Conservation (phyloP, 2,888 invertebrate species). For the Ophion costatus region DNA sequence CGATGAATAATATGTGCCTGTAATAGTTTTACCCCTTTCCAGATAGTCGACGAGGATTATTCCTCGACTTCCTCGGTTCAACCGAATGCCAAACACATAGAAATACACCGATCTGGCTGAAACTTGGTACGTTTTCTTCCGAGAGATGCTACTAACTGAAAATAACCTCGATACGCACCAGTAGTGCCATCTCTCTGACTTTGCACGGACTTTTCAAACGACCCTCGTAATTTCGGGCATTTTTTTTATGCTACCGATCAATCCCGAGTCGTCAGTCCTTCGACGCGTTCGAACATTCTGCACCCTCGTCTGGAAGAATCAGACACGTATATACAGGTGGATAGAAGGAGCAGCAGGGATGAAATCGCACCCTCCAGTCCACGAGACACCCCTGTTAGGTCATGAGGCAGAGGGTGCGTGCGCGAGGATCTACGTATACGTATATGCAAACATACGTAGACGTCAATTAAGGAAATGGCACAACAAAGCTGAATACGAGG, state of each 20-base stretch:
- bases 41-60: no score
- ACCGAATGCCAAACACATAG: no score
- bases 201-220: no score
- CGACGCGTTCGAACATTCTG: slow-evolving; percentile 18
- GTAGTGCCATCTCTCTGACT: no score
- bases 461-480: slow-evolving; percentile 1
- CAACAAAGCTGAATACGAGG: background rate
- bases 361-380: slow-evolving; percentile 41
- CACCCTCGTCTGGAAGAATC: slow-evolving; percentile 14
- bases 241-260: slow-evolving; percentile 20
- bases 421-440: slow-evolving; percentile 3
- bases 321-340: background rate
- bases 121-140: no score
- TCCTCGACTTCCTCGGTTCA: no score
- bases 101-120: no score
- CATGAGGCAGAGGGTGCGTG: slow-evolving; percentile 28
- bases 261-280: slow-evolving; percentile 7
- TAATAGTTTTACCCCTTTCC: no score
- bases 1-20: no score
- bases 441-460: slow-evolving; percentile 10
- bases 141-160: no score
- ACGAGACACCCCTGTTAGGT: slow-evolving; percentile 36
- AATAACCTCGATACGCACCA: no score
- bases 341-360: background rate
- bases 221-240: background rate